Evolutionary conservation across 2,797 vertebrate species (phyloP), one percentile per base, ranked within the genome.

Genomic region (Gymnocypris eckloni): DNA sequence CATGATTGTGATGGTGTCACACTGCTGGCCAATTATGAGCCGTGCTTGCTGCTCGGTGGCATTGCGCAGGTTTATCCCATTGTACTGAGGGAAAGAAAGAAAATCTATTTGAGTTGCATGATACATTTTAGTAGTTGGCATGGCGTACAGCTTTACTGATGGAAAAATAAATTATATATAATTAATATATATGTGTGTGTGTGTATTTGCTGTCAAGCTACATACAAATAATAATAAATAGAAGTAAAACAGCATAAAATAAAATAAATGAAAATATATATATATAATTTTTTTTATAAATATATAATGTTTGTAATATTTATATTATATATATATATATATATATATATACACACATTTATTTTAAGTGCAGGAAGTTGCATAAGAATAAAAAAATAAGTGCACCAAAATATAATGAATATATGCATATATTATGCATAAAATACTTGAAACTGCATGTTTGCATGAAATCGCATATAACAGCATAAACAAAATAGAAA

Each of bases 11-110:
- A 99, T 96, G 91, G 97, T 98, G 91, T 99, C 98, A 0, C 98
- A 99, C 92, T 99, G 98, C 93, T 99, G 98, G 33, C 98, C 98
- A 0, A 99, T 99, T 93, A 99, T 98, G 66, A 99, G 95, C 1
- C 98, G 97, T 9, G 98, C 98, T 86, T 99, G 98, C 87, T 99
- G 98, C 93, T 99, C 98, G 0, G 98, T 99, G 33, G 98, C 98
- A 6, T 97, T 99, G 56, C 98, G 95, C 91, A 99, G 91, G 93
- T 99, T 99, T 90, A 99, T 99, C 78, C 98, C 98, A 39, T 99
- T 99, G 91, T 96, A 99, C 98, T 99, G 91, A 0, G 2, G 82
- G 72, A 56, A 59, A 56, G 25, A 48, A 50, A 39, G 20, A n/a
- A 20, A 78, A 64, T 64, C 11, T 39, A 48, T 13, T n/a, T 25